phyloP scores from a whole-genome alignment of 2,113 vertebrate genomes.

The Pachypanchax playfairii region DNA sequence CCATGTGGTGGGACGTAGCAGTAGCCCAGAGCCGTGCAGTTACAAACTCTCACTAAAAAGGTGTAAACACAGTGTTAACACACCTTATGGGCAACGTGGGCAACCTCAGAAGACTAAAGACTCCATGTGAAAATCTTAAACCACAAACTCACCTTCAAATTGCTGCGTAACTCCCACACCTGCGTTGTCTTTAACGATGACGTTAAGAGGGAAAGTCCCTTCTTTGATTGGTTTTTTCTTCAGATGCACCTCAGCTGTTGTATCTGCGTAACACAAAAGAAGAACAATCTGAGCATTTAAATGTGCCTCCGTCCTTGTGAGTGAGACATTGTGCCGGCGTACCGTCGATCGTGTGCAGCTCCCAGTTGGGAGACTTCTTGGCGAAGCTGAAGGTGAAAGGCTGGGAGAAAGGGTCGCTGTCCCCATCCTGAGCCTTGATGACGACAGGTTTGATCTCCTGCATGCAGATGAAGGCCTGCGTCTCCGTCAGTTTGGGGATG shows the following conservation, averaged over 20 bases:
- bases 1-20: constrained; percentile 67
- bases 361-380: constrained; percentile 76
- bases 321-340: neutral
- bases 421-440: constrained; percentile 69
- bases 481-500: constrained; percentile 56
- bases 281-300: constrained; percentile 2
- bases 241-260: constrained; percentile 65
- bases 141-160: constrained; percentile 66
- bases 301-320: neutral
- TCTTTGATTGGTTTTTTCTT: constrained; percentile 68
- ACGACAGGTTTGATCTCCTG: constrained; percentile 61
- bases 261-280: constrained; percentile 51
- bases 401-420: constrained; percentile 66
- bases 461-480: constrained; percentile 70
- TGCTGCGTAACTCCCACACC: constrained; percentile 69
- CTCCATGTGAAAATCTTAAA: neutral
- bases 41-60: constrained; percentile 77
- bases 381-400: constrained; percentile 75
- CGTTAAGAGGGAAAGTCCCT: constrained; percentile 57
- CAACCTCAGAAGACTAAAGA: no score
- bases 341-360: constrained; percentile 69
- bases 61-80: neutral
- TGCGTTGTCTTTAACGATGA: constrained; percentile 73
- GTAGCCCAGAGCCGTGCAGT: constrained; percentile 80
- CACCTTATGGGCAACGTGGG: no score